Percentiles rank a stretch among this genome's conserved stretches.
Evolutionary conservation across 2,113 vertebrate species (phyloP).

Genomic region (Salvelinus namaycush): DNA sequence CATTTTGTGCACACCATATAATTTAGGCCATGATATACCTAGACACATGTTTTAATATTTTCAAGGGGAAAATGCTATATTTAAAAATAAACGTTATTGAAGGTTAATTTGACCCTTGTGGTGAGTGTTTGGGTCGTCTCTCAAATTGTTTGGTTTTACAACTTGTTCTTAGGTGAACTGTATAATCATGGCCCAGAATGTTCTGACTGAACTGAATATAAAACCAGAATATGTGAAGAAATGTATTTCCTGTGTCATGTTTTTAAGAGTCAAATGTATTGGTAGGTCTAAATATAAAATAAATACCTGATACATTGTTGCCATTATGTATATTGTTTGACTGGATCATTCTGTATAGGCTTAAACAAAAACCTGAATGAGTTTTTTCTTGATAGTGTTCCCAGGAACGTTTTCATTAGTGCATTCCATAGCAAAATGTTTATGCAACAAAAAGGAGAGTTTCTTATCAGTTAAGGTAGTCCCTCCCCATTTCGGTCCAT

Average conservation of each 20-base stretch:
- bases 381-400: no score
- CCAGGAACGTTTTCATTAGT: no score
- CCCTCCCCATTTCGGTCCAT: no score
- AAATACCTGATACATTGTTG: neutral
- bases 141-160: constrained; percentile 56
- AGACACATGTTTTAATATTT: neutral
- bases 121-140: constrained; percentile 32
- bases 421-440: no score
- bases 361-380: no score
- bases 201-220: constrained; percentile 63
- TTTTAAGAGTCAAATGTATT: constrained; percentile 36
- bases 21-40: neutral
- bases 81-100: constrained; percentile 19
- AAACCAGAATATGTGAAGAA: constrained; percentile 67
- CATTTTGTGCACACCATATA: neutral
- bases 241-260: constrained; percentile 69
- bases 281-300: constrained; percentile 72
- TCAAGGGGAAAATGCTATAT: neutral
- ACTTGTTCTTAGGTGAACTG: constrained; percentile 75
- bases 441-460: no score
- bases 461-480: no score
- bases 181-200: constrained; percentile 65
- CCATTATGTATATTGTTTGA: constrained; percentile 2
- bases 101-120: constrained; percentile 16
- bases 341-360: neutral